Base-by-base conservation (phyloP, 2,888 invertebrate species). In the Oscheius myriophilus region DNA sequence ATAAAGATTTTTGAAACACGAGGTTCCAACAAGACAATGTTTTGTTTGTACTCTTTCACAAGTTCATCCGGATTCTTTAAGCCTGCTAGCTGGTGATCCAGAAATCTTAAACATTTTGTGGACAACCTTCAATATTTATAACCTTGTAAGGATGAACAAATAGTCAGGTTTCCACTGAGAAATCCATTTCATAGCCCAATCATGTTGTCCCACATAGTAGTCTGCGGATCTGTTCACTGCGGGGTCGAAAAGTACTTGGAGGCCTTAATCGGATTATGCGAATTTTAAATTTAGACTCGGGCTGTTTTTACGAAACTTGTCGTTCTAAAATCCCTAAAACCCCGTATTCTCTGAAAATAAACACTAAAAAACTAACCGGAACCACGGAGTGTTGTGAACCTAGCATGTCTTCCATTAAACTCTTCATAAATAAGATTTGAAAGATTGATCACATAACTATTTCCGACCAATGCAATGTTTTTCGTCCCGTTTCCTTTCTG, bases 121-220 rank as follows among this genome's bases (percentile, higher is more conserved):
- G 4, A 33, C 9, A 6, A 6, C 9, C 9, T 9, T 33, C 9
- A 33, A 6, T 33, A 33, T 33, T 46, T 21, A 26, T 6, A 9
- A 54, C 54, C 54, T 54, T 26, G 33, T 54, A n/a, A 54, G 26
- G 33, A 54, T n/a, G n/a, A 54, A 54, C n/a, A 26, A n/a, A 25
- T 54, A 54, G 18, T 54, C 54, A 23, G 33, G n/a, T 39, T 26
- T 21, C 26, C 26, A 26, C 11, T 26, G 3, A 25, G 23, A 11
- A 14, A 54, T 54, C 54, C 54, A 54, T 12, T 26, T 23, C 33
- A 26, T 33, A 1, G 33, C 54, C 54, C 54, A 54, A n/a, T 54
- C 26, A 14, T 54, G 54, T 54, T 54, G 23, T 18, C 54, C 54
- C 23, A 25, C 9, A 14, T n/a, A 39, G 6, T n/a, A 11, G 12